These are phyloP conservation scores for Neotoxoptera formosana DNA, from an alignment of 1,140 invertebrate species.

Conservation along the genomic window DNA sequence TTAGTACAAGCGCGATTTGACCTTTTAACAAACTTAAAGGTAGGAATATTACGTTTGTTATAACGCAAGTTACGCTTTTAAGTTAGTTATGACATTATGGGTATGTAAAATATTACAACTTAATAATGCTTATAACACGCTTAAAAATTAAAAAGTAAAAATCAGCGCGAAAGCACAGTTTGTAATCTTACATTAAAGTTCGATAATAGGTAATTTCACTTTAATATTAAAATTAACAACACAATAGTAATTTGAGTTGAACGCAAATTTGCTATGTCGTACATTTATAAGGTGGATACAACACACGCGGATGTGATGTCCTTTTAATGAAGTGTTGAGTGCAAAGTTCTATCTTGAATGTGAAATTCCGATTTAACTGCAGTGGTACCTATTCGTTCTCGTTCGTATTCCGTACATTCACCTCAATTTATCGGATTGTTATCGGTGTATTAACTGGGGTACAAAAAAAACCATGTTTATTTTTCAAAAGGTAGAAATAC, in stretches of 20 bases:
- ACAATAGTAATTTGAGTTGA: background rate
- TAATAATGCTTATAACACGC: background rate
- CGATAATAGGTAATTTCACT: background rate
- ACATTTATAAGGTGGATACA: background rate
- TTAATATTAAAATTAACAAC: background rate
- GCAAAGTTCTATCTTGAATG: background rate
- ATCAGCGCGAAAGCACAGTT: background rate
- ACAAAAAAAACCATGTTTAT: background rate
- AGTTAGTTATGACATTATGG: too few relatives aligned
- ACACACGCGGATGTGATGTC: background rate
- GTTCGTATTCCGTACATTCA: background rate
- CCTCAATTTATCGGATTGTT: conserved; percentile 35
- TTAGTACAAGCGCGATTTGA: background rate
- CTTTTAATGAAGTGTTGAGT: conserved; percentile 16
- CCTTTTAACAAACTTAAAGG: background rate
- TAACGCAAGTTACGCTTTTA: background rate
- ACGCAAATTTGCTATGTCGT: background rate
- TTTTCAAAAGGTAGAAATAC: background rate
- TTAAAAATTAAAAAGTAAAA: background rate
- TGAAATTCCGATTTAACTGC: background rate
- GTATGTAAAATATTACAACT: background rate
- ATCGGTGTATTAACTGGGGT: background rate
- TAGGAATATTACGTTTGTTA: background rate
- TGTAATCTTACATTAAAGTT: background rate
- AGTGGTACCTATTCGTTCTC: background rate